These are phyloP conservation scores for Heliconius nattereri DNA, from an alignment of 1,140 invertebrate species.

Conservation along the genomic window DNA sequence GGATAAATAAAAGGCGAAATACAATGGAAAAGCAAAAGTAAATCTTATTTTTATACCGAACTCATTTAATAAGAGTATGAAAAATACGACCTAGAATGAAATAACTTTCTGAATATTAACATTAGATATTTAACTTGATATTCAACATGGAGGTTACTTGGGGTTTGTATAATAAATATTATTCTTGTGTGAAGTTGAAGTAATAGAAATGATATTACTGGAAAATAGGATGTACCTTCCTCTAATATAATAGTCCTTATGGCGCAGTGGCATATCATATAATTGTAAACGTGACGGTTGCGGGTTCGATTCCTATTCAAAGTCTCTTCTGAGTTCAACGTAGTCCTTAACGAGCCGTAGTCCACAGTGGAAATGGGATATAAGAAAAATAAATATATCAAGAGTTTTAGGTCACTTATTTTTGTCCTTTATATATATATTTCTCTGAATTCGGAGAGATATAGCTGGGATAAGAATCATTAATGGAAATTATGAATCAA, in stretches of 20 bases:
- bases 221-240: background rate
- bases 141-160: conserved; percentile 18
- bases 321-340: too few species aligned
- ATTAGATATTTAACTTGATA: conserved; percentile 23
- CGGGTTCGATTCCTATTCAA: too few species aligned
- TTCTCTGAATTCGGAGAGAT: too few species aligned
- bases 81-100: background rate
- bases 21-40: conserved; percentile 1
- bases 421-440: too few species aligned
- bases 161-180: conserved; percentile 25
- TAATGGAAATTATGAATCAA: too few species aligned
- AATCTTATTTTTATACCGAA: conserved; percentile 7
- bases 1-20: background rate
- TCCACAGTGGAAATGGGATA: too few species aligned
- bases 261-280: too few species aligned
- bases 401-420: too few species aligned
- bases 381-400: too few species aligned
- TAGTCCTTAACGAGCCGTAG: too few species aligned
- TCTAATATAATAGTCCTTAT: background rate
- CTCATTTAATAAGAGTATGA: background rate
- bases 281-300: background rate
- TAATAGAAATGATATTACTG: background rate
- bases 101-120: conserved; percentile 13
- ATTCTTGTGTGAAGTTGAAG: conserved; percentile 12
- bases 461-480: too few species aligned